Evolutionary conservation across 1,140 invertebrate species (phyloP).

Genomic region (Eupeodes corollae): DNA sequence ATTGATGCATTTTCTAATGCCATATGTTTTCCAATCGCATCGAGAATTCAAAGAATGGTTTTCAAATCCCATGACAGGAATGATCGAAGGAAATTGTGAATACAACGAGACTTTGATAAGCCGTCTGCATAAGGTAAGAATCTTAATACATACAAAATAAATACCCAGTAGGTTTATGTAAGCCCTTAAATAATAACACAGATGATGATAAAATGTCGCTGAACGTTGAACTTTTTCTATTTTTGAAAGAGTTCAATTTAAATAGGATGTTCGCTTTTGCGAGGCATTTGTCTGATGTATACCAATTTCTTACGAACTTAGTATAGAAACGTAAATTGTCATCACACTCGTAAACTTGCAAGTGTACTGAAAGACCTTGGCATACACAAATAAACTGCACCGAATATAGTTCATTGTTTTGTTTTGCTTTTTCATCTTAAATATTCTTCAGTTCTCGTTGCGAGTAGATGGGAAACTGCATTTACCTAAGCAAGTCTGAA

Average conservation of each 20-base stretch:
- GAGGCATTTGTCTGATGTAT: too few species aligned
- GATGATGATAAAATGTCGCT: conserved; percentile 34
- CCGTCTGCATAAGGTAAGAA: conserved; percentile 80
- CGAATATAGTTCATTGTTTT: too few species aligned
- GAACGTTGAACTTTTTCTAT: conserved; percentile 31
- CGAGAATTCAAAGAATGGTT: conserved; percentile 98
- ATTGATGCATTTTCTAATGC: conserved; percentile 99
- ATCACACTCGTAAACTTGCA: too few species aligned
- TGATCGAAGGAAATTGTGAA: conserved; percentile 94
- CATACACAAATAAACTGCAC: too few species aligned
- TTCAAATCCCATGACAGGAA: conserved; percentile 93
- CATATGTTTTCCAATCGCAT: conserved; percentile 96
- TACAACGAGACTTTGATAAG: conserved; percentile 91
- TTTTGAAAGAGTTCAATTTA: conserved; percentile 25
- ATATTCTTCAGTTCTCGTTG: too few species aligned
- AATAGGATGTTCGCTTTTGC: not conserved
- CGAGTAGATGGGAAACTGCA: too few species aligned
- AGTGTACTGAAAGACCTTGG: too few species aligned
- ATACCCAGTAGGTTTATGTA: not conserved
- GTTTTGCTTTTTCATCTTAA: too few species aligned
- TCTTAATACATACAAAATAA: not conserved
- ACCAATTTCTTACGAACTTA: not conserved
- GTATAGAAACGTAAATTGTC: too few species aligned
- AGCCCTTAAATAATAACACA: not conserved
- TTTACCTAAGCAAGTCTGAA: too few species aligned